Base-by-base conservation (phyloP, 2,797 vertebrate genomes). In the Tapera naevia region DNA sequence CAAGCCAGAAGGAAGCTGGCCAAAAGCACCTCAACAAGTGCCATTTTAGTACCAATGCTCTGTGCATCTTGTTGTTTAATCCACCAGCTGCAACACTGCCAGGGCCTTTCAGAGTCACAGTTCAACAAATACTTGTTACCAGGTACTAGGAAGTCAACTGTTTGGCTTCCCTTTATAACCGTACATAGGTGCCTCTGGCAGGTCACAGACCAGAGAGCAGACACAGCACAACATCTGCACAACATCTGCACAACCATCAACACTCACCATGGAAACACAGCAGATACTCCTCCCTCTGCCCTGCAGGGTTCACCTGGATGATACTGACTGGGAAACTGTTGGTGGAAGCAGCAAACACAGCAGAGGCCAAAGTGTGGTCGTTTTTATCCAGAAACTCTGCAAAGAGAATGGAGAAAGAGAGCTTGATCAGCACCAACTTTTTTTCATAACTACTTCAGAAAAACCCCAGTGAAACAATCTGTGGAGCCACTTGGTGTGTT, bases 251-350 rank as follows among this genome's bases (percentile, higher is more conserved):
- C 28, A 14, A 7, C 19, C 48, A 11, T 8, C 13, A 11, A 14
- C 39, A 41, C 97, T 96, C 90, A 99, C 99, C 99, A 11, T 99
- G 99, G 98, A 99, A 99, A 97, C 99, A 99, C 82, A 99, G 99
- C 96, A 99, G 98, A 92, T 99, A 99, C 86, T 99, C 99, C 39
- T 99, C 99, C 91, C 99, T 98, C 98, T 99, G 99, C 35, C 99
- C 99, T 1, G 98, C 93, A 2, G 98, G 97, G 93, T 99, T 99
- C 97, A 99, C 99, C 97, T 99, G 99, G 97, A 99, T 98, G 96
- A 99, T 99, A 50, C 99, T 99, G 95, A 99, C 99, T n/a, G 99
- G 99, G 95, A 99, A 99, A 83, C 99, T 99, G 98, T 99, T 99
- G 95, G 99, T 99, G 53, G 99, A 99, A 9, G 99, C 98, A 12